These are phyloP conservation scores for Jaculus jaculus DNA, from an alignment of 2,113 vertebrate species.

Conservation along the genomic window DNA sequence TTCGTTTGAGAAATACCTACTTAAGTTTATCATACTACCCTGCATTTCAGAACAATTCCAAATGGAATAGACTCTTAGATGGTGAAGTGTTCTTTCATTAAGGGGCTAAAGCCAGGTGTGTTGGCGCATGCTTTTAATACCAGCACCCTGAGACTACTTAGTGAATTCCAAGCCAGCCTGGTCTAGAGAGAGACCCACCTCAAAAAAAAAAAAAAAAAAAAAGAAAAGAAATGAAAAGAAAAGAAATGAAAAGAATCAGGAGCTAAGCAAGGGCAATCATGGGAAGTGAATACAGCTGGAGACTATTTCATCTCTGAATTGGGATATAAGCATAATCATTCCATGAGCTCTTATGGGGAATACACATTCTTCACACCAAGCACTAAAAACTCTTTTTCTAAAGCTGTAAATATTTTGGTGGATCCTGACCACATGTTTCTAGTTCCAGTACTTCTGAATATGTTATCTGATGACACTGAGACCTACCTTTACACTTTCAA, in stretches of 20 bases:
- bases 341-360: neutral
- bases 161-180: no score
- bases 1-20: neutral
- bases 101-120: neutral
- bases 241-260: neutral
- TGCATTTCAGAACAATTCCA: no score
- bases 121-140: no score
- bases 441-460: neutral
- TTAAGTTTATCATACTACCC: neutral
- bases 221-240: no score
- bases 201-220: no score
- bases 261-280: neutral
- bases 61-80: no score
- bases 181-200: no score
- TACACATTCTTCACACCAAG: neutral
- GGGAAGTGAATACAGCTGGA: neutral
- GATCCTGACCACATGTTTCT: neutral
- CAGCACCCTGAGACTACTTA: no score
- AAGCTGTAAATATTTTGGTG: neutral
- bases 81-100: neutral
- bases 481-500: neutral
- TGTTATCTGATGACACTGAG: neutral
- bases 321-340: neutral
- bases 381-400: constrained; percentile 14
- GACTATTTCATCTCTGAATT: constrained; percentile 4